Base-by-base conservation (phyloP, 2,113 vertebrate species). In the Perccottus glenii region DNA sequence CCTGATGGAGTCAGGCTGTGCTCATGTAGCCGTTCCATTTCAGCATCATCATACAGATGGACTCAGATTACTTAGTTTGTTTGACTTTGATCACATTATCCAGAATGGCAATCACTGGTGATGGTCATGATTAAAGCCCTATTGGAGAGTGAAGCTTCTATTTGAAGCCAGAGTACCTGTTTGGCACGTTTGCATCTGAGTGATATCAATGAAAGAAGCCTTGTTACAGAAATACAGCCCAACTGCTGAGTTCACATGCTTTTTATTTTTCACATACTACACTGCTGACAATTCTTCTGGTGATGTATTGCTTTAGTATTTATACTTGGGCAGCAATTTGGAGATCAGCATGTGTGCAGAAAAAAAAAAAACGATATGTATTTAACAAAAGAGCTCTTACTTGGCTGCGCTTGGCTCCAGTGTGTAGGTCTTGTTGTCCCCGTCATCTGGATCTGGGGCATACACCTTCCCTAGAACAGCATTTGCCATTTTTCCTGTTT, bases 371-470 rank as follows among this genome's bases (percentile, higher is more conserved):
- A 27, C 19, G 33, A 16, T 42, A 35, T 64, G 45, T 55, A 59
- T 80, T 85, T 55, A 78, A 71, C 60, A 71, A 47, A 55, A 45
- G 72, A 63, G 61, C 44, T 61, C 94, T 93, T 93, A 96, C 95
- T 93, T 94, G 80, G 93, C 90, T 74, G 93, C 88, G 66, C 93
- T 92, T 84, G 93, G 93, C 92, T 95, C 94, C 74, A 93, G 91
- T 74, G 90, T 85, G 85, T 95, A 97, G 70, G 95, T 97, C 91
- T 96, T 97, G 92, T 95, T 96, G 92, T 95, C 95, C 94, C 95
- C 95, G 80, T 96, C 95, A 86, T 97, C 95, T 55, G 90, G 93
- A 92, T 96, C 96, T 59, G 94, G 95, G 77, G 93, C 93, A 87
- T 94, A 94, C 60, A 96, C 96, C 85, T 94, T 93, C 64, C 95